Conservation (phyloP, 2,888 invertebrate genomes). For the Lasiommata megera region DNA sequence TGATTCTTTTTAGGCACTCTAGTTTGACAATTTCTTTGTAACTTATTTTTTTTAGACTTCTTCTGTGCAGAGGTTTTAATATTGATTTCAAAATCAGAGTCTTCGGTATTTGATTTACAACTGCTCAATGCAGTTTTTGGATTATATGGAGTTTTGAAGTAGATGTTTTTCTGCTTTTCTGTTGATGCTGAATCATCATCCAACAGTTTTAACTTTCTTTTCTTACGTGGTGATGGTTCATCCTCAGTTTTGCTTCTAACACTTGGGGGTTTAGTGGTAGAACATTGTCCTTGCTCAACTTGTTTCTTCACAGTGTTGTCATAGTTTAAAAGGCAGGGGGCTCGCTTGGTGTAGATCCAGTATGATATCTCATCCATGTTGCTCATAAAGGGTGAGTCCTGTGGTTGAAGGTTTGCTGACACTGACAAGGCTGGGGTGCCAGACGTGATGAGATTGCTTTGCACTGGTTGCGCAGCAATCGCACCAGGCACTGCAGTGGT, state of each 20-base stretch:
- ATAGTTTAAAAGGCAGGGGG: slow-evolving; percentile 71
- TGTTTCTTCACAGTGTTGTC: slow-evolving; percentile 57
- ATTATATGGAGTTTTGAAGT: slow-evolving; percentile 55
- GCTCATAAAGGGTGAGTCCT: slow-evolving; percentile 63
- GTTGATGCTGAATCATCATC: slow-evolving; percentile 57
- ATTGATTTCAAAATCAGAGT: slow-evolving; percentile 64
- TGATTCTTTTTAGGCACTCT: slow-evolving; percentile 56
- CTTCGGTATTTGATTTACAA: slow-evolving; percentile 51
- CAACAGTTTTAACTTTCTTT: slow-evolving; percentile 58
- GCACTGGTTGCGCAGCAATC: slow-evolving; percentile 39
- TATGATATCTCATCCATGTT: slow-evolving; percentile 74
- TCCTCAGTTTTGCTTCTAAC: slow-evolving; percentile 40
- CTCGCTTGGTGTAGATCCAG: slow-evolving; percentile 71
- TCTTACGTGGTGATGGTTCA: slow-evolving; percentile 54
- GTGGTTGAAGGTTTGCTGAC: slow-evolving; percentile 21
- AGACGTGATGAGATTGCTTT: slow-evolving; percentile 22
- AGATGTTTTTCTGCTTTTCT: slow-evolving; percentile 56
- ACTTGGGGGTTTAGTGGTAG: slow-evolving; percentile 49
- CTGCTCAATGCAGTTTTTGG: slow-evolving; percentile 44
- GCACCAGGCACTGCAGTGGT: slow-evolving; percentile 45
- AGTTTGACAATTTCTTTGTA: slow-evolving; percentile 46
- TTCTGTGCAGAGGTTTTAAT: slow-evolving; percentile 54
- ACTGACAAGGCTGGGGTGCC: slow-evolving; percentile 22
- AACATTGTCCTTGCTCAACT: slow-evolving; percentile 49
- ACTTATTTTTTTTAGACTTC: slow-evolving; percentile 51